Evolutionary conservation across 2,113 vertebrate genomes (phyloP), one percentile per base, ranked within the genome.

Genomic region (Pygoscelis antarcticus): DNA sequence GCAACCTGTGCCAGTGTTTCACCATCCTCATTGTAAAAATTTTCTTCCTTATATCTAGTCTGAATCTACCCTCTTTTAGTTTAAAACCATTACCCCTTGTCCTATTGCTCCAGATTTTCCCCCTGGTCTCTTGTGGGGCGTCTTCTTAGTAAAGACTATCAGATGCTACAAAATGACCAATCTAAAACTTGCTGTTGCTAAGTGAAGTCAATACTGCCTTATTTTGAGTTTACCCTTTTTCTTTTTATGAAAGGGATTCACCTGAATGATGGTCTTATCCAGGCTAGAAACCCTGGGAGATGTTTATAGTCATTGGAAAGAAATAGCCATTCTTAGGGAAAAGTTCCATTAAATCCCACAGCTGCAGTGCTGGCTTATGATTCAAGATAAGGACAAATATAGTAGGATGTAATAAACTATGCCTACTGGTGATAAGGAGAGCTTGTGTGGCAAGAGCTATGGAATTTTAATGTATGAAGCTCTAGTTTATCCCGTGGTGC

Each of bases 111-210:
- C 26, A 47, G 16, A 49, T 62, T 49, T 69, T 2, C 4, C 20
- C 5, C 2, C 4, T 4, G 0, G 8, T 51, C 12, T 70, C 16
- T 52, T 71, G 5, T 52, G 9, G 2, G 8, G 4, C 0, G 49
- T 44, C 20, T 62, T 44, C 10, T 49, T 69, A 68, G 22, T 11
- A 72, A 77, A 62, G 42, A 29, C 3, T 62, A 86, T 51, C 7
- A 74, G 22, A 42, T 62, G 38, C 1, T 83, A 47, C 2, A 3
- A 79, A 89, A 68, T 29, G 6, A 11, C 4, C 34, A 42, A 46
- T 75, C 12, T 36, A 55, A 87, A 86, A 23, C n/a, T 55, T 65
- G 2, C 1, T 44, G 11, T 49, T 70, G 22, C 19, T 70, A 70
- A 70, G 70, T 55, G 4, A 83, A 65, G 15, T 55, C 29, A 61